Evolutionary conservation across 2,888 invertebrate species (phyloP), one percentile per base, ranked within the genome.

Genomic region (Phanerotoma sp.): DNA sequence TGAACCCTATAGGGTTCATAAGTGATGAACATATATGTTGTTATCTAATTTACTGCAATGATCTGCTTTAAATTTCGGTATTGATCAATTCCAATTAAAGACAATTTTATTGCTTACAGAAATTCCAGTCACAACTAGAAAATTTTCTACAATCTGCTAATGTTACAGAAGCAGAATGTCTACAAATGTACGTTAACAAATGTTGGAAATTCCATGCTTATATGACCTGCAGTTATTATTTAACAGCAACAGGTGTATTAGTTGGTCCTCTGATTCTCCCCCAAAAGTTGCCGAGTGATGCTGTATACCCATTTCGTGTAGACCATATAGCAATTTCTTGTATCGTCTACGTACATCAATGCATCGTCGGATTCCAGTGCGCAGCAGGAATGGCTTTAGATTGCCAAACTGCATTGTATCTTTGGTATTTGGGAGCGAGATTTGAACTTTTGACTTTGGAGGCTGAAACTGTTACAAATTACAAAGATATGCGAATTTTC

Each of bases 361-460:
- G 57, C 15, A 33, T 62, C 25, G 57, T 57, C 9, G 58, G 54
- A 0, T 51, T 58, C 47, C 52, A 57, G 21, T 58, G 52, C 30
- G 54, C 57, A 2, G 56, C 63, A 7, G 62, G 59, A 11, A 59
- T 64, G 13, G 57, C 62, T 9, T 46, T 64, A 1, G 68, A 70
- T 48, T 62, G 64, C 54, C 64, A 64, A 11, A 54, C 62, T 4
- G 65, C 63, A 5, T n/a, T 65, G 3, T 22, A 66, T 2, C 35
- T 70, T 18, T 70, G 67, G 68, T 70, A 64, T 49, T 35, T 55
- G 2, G 57, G 62, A 10, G 62, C 64, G 2, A 66, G 63, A 60
- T 58, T 67, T 20, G 60, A 66, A 54, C 53, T 66, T 11, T 25
- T 68, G 1, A 13, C 35, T 3, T 16, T 5, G 18, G 45, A 61